Percentiles rank a stretch among this genome's conserved stretches.
phyloP scores from a whole-genome alignment of 2,888 invertebrate genomes.

The Amiota minor region DNA sequence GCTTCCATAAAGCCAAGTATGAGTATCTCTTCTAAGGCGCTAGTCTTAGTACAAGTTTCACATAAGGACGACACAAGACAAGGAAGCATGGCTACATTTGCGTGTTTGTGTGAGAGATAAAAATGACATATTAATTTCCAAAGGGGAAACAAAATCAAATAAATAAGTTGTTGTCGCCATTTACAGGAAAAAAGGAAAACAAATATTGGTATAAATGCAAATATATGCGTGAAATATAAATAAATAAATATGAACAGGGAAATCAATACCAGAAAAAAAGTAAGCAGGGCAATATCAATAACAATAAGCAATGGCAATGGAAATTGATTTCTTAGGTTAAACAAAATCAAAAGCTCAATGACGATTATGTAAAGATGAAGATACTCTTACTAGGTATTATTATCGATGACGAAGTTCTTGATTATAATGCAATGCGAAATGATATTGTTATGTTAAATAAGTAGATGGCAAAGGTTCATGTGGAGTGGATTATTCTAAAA shows the following conservation, averaged over 20 bases:
- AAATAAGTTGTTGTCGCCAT: constrained; percentile 62
- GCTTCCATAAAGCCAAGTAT: neutral
- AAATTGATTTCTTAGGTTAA: no score
- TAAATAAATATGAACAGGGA: constrained; percentile 62
- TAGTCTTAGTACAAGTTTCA: neutral
- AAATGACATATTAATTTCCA: constrained; percentile 68
- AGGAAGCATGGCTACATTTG: neutral
- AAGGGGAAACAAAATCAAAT: constrained; percentile 64
- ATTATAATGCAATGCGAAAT: constrained; percentile 2
- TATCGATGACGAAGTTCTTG: neutral
- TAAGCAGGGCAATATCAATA: constrained; percentile 26
- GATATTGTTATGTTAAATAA: no score
- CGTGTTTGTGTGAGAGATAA: constrained; percentile 46
- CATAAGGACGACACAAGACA: neutral
- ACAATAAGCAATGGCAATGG: constrained; percentile 19
- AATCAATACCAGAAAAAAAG: constrained; percentile 51
- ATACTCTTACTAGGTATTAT: neutral
- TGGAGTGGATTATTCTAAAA: no score
- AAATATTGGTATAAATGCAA: constrained; percentile 50
- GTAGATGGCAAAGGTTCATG: no score
- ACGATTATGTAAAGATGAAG: neutral
- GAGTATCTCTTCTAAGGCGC: neutral
- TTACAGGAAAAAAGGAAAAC: neutral
- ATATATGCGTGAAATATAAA: constrained; percentile 52
- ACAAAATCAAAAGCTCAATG: neutral